Evolutionary conservation across 2,113 vertebrate species (phyloP), one percentile per base, ranked within the genome.

Genomic region (Engystomops pustulosus): DNA sequence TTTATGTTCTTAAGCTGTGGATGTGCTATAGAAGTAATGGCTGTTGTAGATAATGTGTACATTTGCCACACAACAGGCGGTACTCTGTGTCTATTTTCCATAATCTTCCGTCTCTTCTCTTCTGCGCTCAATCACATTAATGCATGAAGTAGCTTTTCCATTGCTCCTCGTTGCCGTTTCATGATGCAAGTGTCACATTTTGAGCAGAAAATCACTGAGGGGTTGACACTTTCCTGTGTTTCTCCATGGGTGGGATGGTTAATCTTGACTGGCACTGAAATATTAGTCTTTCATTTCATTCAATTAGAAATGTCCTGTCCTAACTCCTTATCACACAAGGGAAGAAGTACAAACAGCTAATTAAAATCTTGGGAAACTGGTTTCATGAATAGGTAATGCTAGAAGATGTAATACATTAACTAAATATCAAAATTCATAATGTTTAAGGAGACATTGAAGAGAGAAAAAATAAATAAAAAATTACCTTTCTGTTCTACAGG

Each of bases 111-210:
- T 27, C n/a, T 44, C n/a, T 25, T 71, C 69, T 25, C 5, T 27
- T 72, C 32, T n/a, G 34, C n/a, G 18, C 68, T 44, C 68, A 23
- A 23, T 27, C 69, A 25, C 69, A 45, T 72, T 72, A 72, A 72
- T 72, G 69, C 23, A 6, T 23, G 12, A 25, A 5, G 69, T 45
- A 4, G 36, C 34, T 70, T 11, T 70, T 23, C 34, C 12, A 4
- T 5, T 14, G 36, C n/a, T 44, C 1, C 34, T 41, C 11, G 34
- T n/a, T 45, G 38, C n/a, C n/a, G 10, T 71, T 71, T 71, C n/a
- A 14, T 72, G 69, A 45, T 25, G 38, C 41, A 27, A 44, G 41
- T 45, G 23, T 45, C 69, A 71, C 41, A 70, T 70, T 41, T 70
- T 41, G 32, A 12, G 68, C 36, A 41, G 68, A 17, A n/a, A n/a